Conservation (phyloP, 2,797 vertebrate genomes). For the Phataginus tricuspis region DNA sequence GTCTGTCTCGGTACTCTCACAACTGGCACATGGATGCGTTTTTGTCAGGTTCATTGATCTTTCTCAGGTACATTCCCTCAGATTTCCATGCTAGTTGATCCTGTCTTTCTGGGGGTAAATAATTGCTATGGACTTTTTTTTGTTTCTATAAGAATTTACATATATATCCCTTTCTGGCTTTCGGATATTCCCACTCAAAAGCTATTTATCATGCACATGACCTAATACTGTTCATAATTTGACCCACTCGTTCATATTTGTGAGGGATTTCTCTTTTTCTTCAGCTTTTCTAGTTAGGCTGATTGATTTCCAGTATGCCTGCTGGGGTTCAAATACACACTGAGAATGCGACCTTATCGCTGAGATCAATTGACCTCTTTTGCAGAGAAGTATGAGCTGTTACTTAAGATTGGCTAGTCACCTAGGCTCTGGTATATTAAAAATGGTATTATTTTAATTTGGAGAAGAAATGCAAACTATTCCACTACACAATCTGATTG, state of each 20-base stretch:
- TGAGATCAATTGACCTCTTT: not conserved
- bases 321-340: not conserved
- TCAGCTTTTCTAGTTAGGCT: not conserved
- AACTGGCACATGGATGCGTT: not conserved
- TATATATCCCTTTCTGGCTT: not conserved
- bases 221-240: not conserved
- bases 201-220: not conserved
- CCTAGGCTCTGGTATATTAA: conserved; percentile 10
- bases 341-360: not conserved
- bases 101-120: not conserved
- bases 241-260: not conserved
- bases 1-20: too few species aligned
- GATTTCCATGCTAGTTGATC: not conserved
- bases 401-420: not conserved
- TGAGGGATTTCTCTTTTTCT: not conserved
- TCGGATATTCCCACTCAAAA: not conserved
- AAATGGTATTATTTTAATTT: not conserved
- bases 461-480: not conserved
- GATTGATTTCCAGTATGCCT: not conserved
- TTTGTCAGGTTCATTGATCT: not conserved
- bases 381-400: fast-evolving
- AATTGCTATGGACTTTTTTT: not conserved
- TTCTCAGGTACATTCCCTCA: not conserved
- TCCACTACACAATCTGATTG: conserved; percentile 13
- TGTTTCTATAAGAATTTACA: not conserved